Conservation (phyloP, 2,888 invertebrate species). For the Erpobdella octoculata region DNA sequence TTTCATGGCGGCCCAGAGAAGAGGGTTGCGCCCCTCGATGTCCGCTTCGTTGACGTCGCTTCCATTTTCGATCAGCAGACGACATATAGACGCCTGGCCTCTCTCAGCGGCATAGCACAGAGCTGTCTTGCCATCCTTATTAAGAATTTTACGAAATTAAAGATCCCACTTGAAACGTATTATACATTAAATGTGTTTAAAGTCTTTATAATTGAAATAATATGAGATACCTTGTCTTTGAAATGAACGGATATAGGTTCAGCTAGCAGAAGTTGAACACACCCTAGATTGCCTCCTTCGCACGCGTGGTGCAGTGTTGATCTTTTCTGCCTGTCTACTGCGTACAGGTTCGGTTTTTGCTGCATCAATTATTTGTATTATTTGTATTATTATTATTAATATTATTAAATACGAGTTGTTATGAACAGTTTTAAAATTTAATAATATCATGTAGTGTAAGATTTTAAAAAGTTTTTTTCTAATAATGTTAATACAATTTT, state of each 20-base stretch:
- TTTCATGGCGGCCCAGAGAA: conserved; percentile 26
- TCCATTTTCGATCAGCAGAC: conserved; percentile 29
- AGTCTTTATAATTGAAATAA: not conserved
- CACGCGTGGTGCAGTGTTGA: conserved; percentile 31
- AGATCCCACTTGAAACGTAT: not conserved
- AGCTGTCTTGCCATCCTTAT: conserved; percentile 28
- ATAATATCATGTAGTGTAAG: not conserved
- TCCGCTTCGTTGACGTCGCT: conserved; percentile 30
- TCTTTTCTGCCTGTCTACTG: conserved; percentile 19
- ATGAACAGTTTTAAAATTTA: not conserved
- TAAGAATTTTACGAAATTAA: not conserved
- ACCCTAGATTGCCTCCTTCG: conserved; percentile 30
- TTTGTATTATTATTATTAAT: not conserved
- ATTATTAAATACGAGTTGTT: not conserved
- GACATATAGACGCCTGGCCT: conserved; percentile 31
- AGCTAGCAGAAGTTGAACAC: conserved; percentile 29
- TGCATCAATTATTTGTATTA: not conserved
- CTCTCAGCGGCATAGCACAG: conserved; percentile 27
- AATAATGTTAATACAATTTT: no score
- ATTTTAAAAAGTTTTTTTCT: no score
- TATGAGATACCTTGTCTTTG: conserved; percentile 29
- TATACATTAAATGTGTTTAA: no score
- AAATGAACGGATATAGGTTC: conserved; percentile 23
- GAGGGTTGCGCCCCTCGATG: conserved; percentile 21
- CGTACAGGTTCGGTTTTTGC: conserved; percentile 16